phyloP scores from a whole-genome alignment of 2,888 invertebrate species.

The Yponomeuta malinellus region DNA sequence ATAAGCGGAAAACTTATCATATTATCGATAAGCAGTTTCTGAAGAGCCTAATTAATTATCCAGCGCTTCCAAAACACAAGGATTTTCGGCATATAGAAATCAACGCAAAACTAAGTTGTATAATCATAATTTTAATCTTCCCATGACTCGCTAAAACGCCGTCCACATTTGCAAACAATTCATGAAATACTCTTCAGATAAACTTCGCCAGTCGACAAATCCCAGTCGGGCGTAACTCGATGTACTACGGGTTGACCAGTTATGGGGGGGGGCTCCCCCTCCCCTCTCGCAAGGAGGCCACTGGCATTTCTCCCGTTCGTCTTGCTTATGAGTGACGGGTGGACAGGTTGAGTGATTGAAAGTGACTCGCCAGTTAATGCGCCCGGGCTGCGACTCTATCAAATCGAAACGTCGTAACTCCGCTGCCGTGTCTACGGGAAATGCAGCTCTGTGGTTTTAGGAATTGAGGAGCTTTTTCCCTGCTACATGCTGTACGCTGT shows the following conservation, averaged over 20 bases:
- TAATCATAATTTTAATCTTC: neutral
- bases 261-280: constrained; percentile 27
- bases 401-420: constrained; percentile 35
- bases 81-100: too few species aligned
- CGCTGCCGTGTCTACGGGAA: constrained; percentile 31
- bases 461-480: constrained; percentile 10
- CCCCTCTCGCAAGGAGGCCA: constrained; percentile 48
- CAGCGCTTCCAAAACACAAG: too few species aligned
- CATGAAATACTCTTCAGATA: constrained; percentile 43
- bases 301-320: constrained; percentile 67
- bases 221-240: constrained; percentile 59
- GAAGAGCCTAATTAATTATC: too few species aligned
- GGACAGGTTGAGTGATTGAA: constrained; percentile 75
- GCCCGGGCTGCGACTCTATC: constrained; percentile 49
- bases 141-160: neutral
- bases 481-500: neutral
- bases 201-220: constrained; percentile 65
- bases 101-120: neutral
- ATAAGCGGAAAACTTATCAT: too few species aligned
- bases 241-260: constrained; percentile 29
- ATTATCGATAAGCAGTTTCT: too few species aligned
- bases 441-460: constrained; percentile 34
- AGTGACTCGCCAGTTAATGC: constrained; percentile 74
- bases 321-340: constrained; percentile 74
- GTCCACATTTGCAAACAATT: neutral